Evolutionary conservation across 2,888 invertebrate genomes (phyloP).

Genomic region (Yponomeuta evonymella): DNA sequence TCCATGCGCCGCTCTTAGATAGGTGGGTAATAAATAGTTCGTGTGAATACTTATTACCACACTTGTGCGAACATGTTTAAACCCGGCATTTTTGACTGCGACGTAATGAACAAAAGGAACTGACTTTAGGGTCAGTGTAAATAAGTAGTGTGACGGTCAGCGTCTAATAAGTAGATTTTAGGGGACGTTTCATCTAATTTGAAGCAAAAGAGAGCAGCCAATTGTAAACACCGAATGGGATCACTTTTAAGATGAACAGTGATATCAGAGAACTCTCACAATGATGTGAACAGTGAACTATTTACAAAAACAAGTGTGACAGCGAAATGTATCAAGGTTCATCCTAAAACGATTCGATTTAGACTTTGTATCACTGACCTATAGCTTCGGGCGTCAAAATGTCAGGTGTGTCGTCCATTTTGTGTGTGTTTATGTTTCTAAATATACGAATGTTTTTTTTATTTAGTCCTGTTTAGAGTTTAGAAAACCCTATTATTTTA

Average conservation of each 20-base stretch:
- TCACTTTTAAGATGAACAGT: conserved; percentile 12
- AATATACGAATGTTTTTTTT: conserved; percentile 20
- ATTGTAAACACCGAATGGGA: conserved; percentile 9
- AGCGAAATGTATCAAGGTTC: conserved; percentile 24
- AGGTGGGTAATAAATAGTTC: too few species aligned
- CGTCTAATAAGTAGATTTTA: conserved; percentile 13
- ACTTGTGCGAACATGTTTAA: too few species aligned
- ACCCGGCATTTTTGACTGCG: not conserved
- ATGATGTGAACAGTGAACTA: not conserved
- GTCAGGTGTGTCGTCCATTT: conserved; percentile 51
- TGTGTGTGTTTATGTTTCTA: conserved; percentile 34
- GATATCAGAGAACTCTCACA: not conserved
- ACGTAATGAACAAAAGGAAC: not conserved
- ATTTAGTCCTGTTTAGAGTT: conserved; percentile 18
- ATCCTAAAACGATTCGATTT: conserved; percentile 20
- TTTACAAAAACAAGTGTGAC: not conserved
- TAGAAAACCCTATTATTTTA: not conserved
- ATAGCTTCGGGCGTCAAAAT: conserved; percentile 61
- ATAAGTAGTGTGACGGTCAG: conserved; percentile 23
- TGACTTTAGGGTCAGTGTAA: conserved; percentile 1
- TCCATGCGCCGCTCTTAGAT: too few species aligned
- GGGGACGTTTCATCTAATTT: not conserved
- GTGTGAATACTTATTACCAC: too few species aligned
- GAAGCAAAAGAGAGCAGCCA: conserved; percentile 16
- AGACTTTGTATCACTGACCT: conserved; percentile 53